A percentile compares a stretch with the other conserved stretches of the same genome.
Conservation (phyloP, 37 sponge, comb jelly and placozoan species). For the Mnemiopsis leidyi region DNA sequence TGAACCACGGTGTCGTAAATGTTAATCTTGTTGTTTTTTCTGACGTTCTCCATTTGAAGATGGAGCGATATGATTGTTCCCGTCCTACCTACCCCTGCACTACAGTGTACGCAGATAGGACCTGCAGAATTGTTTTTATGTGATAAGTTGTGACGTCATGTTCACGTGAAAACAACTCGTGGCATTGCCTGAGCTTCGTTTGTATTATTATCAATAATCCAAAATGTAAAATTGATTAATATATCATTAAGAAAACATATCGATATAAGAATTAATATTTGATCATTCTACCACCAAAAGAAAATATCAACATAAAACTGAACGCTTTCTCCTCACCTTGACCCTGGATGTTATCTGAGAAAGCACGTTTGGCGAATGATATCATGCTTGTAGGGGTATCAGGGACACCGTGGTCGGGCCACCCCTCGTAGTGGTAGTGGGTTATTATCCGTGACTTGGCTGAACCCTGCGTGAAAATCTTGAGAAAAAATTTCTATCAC, state of each 20-base stretch:
- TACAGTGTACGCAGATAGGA: neutral
- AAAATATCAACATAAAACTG: no score
- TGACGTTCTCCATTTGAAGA: constrained; percentile 47
- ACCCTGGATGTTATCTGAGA: constrained; percentile 8
- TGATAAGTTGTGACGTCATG: no score
- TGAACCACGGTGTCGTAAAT: constrained; percentile 22
- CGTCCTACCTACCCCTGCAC: constrained; percentile 15
- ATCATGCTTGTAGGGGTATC: neutral
- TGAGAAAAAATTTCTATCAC: no score
- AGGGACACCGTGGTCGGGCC: constrained; percentile 57
- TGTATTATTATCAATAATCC: neutral
- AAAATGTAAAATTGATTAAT: no score
- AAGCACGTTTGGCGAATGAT: constrained; percentile 6
- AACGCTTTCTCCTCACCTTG: no score
- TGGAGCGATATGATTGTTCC: constrained; percentile 14
- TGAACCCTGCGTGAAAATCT: no score
- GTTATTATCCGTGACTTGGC: constrained; percentile 1
- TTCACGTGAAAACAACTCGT: no score
- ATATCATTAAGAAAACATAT: no score
- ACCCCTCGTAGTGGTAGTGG: constrained; percentile 54
- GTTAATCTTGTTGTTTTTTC: neutral
- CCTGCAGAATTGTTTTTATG: no score
- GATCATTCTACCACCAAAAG: no score
- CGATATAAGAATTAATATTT: no score
- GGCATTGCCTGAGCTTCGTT: neutral